Conservation (phyloP, 2,888 invertebrate genomes). For the Diaperis boleti region DNA sequence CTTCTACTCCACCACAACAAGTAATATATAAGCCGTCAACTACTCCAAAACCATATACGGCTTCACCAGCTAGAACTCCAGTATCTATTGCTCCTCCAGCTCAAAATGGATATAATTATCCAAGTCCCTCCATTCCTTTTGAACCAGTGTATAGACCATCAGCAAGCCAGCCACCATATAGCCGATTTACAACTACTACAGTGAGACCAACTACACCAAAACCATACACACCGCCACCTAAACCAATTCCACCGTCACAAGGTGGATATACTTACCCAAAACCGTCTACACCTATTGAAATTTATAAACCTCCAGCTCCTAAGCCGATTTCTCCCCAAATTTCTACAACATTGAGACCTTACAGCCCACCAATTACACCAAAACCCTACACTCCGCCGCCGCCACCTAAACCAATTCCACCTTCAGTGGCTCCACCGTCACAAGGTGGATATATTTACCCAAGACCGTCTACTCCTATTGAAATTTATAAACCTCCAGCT, state of each 20-base stretch:
- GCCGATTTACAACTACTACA: too few relatives aligned
- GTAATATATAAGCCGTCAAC: neutral
- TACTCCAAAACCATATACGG: neutral
- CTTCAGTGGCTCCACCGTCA: too few relatives aligned
- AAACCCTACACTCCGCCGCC: neutral
- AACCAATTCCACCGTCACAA: neutral
- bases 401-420: neutral
- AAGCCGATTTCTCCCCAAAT: too few relatives aligned
- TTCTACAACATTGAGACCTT: too few relatives aligned
- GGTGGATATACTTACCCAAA: neutral
- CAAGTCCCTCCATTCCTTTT: neutral
- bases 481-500: constrained; percentile 12
- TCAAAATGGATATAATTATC: constrained; percentile 35
- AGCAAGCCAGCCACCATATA: neutral
- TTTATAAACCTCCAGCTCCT: neutral
- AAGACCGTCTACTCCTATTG: neutral
- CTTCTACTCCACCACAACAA: too few relatives aligned
- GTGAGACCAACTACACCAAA: neutral
- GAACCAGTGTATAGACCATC: constrained; percentile 19
- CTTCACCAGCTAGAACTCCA: neutral
- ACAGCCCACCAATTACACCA: neutral
- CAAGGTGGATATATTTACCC: constrained; percentile 37
- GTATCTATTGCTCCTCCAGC: too few relatives aligned
- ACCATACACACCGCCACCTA: constrained; percentile 1
- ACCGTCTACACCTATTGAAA: neutral